Percentiles rank a stretch among this genome's conserved stretches.
phyloP scores from a whole-genome alignment of 1,140 invertebrate genomes.

The Macrocentrus cingulum region DNA sequence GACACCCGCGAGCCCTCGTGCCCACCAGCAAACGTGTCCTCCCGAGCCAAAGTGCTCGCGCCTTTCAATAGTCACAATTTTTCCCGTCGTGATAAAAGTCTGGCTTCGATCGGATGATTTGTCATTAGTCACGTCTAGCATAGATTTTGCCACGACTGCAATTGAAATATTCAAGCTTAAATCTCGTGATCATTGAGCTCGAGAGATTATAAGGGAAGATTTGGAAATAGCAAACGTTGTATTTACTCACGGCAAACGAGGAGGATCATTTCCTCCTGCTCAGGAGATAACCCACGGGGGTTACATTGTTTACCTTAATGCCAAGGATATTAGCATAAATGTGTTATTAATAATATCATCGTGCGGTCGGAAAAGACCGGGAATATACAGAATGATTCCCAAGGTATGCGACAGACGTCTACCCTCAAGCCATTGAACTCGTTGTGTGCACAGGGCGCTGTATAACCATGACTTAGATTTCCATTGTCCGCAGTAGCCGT shows the following conservation, averaged over 20 bases:
- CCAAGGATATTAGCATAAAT: constrained; percentile 40
- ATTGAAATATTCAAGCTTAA: no score
- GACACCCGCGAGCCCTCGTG: not conserved
- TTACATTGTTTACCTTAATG: constrained; percentile 44
- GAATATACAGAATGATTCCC: not conserved
- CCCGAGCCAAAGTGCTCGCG: not conserved
- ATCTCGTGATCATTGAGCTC: not conserved
- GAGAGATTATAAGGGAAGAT: not conserved
- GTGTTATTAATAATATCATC: constrained; percentile 49
- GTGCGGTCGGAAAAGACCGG: not conserved
- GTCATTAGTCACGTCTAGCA: no score
- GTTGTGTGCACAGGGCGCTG: constrained; percentile 38
- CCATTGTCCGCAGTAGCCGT: constrained; percentile 34
- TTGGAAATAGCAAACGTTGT: no score
- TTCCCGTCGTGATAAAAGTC: no score
- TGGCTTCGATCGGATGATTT: no score
- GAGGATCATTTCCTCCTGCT: not conserved
- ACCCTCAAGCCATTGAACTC: constrained; percentile 27
- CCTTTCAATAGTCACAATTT: no score
- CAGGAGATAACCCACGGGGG: constrained; percentile 4
- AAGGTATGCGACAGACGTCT: constrained; percentile 28
- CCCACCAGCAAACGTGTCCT: not conserved
- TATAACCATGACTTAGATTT: constrained; percentile 29
- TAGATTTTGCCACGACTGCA: no score
- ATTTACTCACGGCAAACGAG: not conserved